Evolutionary conservation across 2,888 invertebrate genomes (phyloP), one percentile per base, ranked within the genome.

Genomic region (Byasa hedistus): DNA sequence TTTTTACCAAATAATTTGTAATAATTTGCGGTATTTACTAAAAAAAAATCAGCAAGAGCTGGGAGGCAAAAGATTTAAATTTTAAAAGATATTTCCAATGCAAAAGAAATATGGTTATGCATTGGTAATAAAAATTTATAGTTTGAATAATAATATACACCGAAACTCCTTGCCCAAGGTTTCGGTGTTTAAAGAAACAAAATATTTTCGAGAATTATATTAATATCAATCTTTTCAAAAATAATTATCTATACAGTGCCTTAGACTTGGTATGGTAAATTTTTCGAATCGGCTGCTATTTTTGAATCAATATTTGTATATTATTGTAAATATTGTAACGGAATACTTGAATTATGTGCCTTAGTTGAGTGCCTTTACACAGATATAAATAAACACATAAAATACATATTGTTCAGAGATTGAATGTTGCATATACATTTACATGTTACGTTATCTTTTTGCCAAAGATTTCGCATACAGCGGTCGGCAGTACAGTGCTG

Each of bases 261-360:
- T 66, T 66, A 66, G 39, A 48, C 22, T 62, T 58, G 55, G n/a
- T n/a, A n/a, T n/a, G 48, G 55, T 48, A 27, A 62, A 24, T 52
- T 51, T 57, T 57, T 17, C 12, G 24, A 55, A 57, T 57, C 48
- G 66, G 66, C 62, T 44, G 66, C 66, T 66, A 59, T 62, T 48
- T 61, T 52, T 12, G 10, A 55, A 22, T 17, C 23, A 55, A 23
- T 57, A n/a, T 57, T 21, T 52, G 36, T 61, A 61, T n/a, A 58
- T 48, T 39, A 58, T 55, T 66, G 66, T 66, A 66, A 62, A 66
- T 66, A 66, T 51, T 44, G 19, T 62, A 52, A 36, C 21, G 36
- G 15, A 39, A 52, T 39, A 57, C 17, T 48, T 15, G 36, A 61
- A 57, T 57, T 36, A 27, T 24, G 32, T 55, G 58, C 24, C 55